Conservation (phyloP, 2,113 vertebrate genomes). For the Phasianus colchicus region DNA sequence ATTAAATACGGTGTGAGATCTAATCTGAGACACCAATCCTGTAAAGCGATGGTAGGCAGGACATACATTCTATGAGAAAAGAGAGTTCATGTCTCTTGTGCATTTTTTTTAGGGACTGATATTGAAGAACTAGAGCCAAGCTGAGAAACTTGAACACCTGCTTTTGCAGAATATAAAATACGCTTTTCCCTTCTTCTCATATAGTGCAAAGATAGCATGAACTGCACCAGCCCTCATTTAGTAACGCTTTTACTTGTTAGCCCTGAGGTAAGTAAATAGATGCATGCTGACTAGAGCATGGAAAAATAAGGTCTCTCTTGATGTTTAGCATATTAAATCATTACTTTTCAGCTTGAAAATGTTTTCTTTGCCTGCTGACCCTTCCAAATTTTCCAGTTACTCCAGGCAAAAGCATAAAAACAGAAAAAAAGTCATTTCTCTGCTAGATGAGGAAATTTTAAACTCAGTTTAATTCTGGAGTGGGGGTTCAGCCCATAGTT, state of each 20-base stretch:
- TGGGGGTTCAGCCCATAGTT: constrained; percentile 11
- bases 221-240: not conserved
- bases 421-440: not conserved
- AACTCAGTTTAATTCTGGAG: not conserved
- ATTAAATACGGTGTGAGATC: not conserved
- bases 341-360: constrained; percentile 10
- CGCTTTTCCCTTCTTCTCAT: not conserved
- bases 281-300: not conserved
- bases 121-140: not conserved
- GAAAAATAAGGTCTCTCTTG: not conserved
- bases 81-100: not conserved
- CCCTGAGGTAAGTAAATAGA: not conserved
- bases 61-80: not conserved
- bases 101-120: not conserved
- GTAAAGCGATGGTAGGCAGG: not conserved
- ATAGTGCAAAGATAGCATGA: not conserved
- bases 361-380: not conserved
- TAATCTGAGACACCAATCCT: not conserved
- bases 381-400: not conserved
- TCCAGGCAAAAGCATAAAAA: not conserved
- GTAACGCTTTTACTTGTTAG: not conserved
- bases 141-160: not conserved
- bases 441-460: not conserved
- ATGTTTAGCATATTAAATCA: not conserved
- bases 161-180: not conserved